Conservation (phyloP, 2,113 vertebrate species). For the Percopsis transmontana region DNA sequence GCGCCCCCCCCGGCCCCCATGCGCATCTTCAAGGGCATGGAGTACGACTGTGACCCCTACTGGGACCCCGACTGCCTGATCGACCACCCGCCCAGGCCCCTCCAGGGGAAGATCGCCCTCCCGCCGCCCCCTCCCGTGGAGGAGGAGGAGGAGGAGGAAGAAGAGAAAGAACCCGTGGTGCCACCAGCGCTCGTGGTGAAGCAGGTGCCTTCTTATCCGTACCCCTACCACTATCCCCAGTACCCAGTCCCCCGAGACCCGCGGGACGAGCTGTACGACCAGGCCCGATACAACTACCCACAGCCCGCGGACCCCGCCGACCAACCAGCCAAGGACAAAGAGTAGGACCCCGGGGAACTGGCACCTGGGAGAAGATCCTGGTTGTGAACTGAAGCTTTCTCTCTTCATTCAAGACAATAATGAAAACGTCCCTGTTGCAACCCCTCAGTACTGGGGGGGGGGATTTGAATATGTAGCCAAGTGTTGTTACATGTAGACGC, state of each 20-base stretch:
- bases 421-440: constrained; percentile 28
- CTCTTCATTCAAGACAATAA: constrained; percentile 28
- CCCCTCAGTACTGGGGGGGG: constrained; percentile 10
- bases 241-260: constrained; percentile 62
- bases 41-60: constrained; percentile 82
- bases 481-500: too few relatives aligned
- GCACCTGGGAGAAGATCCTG: neutral
- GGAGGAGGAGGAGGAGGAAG: constrained; percentile 57
- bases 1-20: constrained; percentile 46
- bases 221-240: constrained; percentile 51
- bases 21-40: constrained; percentile 72
- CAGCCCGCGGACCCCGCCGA: constrained; percentile 55
- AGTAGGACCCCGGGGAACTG: constrained; percentile 29
- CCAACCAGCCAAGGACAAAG: constrained; percentile 43
- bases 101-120: constrained; percentile 62
- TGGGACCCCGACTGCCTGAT: constrained; percentile 83
- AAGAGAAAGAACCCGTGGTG: constrained; percentile 30
- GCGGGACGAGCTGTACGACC: constrained; percentile 74
- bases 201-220: constrained; percentile 47
- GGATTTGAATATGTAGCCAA: neutral
- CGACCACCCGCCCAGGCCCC: constrained; percentile 70
- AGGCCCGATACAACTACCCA: constrained; percentile 69
- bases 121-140: constrained; percentile 41
- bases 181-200: constrained; percentile 58
- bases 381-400: neutral